Percentiles rank a stretch among this genome's conserved stretches.
phyloP scores from a whole-genome alignment of 2,113 vertebrate genomes.

The Rhadina sibilatrix region DNA sequence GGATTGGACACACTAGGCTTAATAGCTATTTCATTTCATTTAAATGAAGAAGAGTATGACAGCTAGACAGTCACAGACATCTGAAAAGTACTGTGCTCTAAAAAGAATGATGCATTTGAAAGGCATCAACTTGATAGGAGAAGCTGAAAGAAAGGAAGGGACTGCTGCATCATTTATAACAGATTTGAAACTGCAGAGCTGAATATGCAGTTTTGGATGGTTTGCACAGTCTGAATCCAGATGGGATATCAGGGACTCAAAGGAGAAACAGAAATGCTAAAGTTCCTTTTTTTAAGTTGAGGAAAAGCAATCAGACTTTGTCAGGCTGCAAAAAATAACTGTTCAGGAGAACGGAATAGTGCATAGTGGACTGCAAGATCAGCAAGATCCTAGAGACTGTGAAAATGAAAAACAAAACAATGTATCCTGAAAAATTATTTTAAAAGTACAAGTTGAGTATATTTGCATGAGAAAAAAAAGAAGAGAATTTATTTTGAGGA shows the following conservation, averaged over 20 bases:
- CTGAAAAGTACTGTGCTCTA: background rate
- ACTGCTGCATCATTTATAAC: slow-evolving; percentile 22
- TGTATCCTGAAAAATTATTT: background rate
- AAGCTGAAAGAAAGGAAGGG: background rate
- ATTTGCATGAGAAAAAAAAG: background rate
- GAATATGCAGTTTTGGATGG: background rate
- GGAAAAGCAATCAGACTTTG: background rate
- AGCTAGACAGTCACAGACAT: background rate
- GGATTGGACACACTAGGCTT: background rate
- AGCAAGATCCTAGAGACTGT: background rate
- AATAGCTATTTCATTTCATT: background rate
- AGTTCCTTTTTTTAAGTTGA: background rate
- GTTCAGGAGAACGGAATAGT: background rate
- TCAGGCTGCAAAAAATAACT: slow-evolving; percentile 6
- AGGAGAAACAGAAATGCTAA: slow-evolving; percentile 15
- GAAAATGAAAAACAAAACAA: background rate
- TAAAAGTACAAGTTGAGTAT: background rate
- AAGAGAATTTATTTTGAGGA: background rate
- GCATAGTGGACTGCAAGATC: background rate
- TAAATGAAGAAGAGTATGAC: background rate
- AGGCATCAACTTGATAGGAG: background rate
- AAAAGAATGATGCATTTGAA: background rate
- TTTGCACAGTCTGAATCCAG: slow-evolving; percentile 16
- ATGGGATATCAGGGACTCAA: background rate
- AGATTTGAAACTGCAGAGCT: background rate